Evolutionary conservation across 1,140 invertebrate genomes (phyloP).

Genomic region (Musca vetustissima): DNA sequence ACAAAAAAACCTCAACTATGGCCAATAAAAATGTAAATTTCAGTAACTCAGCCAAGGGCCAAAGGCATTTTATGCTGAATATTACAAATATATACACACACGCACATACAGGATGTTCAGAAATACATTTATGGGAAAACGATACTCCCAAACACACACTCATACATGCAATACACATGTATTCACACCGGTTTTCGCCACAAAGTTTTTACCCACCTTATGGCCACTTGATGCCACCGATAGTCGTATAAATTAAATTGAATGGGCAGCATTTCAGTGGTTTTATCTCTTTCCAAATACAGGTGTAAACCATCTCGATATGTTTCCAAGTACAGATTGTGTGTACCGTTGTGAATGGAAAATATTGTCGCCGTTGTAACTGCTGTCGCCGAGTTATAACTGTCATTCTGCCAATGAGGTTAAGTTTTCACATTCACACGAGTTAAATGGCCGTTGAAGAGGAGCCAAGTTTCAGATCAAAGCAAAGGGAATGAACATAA

Average conservation of each 20-base stretch:
- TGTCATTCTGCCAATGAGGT: slow-evolving; percentile 42
- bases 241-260: slow-evolving; percentile 57
- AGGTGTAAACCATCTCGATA: slow-evolving; percentile 50
- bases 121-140: neutral
- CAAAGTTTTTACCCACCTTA: slow-evolving; percentile 41
- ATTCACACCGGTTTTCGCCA: neutral
- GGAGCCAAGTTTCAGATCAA: neutral
- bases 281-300: slow-evolving; percentile 51
- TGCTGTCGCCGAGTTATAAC: neutral
- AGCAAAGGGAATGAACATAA: neutral
- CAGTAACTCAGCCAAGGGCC: too few species aligned
- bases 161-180: neutral
- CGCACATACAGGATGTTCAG: neutral
- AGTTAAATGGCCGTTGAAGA: neutral
- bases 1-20: too few species aligned
- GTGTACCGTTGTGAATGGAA: slow-evolving; percentile 49
- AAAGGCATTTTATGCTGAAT: too few species aligned
- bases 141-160: slow-evolving; percentile 29
- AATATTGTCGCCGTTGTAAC: slow-evolving; percentile 48
- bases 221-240: slow-evolving; percentile 55
- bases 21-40: too few species aligned
- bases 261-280: slow-evolving; percentile 54
- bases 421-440: neutral
- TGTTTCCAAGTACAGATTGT: slow-evolving; percentile 53
- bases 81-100: neutral